Evolutionary conservation across 2,797 vertebrate species (phyloP), one percentile per base, ranked within the genome.

Genomic region (Micropoecilia bifurca): DNA sequence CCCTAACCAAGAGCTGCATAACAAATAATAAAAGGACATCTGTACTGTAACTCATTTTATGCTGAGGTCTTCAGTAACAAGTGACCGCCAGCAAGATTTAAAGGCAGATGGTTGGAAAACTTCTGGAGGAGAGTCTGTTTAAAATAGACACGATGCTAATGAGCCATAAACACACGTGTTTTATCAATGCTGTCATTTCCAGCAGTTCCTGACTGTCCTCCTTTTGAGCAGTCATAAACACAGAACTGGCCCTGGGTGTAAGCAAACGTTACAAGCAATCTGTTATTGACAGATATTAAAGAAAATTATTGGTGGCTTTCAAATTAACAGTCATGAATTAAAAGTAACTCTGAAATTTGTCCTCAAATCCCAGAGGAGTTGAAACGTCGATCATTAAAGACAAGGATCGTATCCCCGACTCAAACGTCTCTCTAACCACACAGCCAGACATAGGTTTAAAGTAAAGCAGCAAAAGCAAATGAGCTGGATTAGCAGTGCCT

Each of bases 1-100:
- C 80, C 79, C 88, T 88, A 84, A 75, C 87, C 53, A 80, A 73
- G 48, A 57, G 80, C 80, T 71, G 71, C 76, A 83, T 80, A 78
- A 63, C 41, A 78, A 61, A 80, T 76, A 55, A 81, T 76, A 72
- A 71, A 82, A 80, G 63, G 33, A 68, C 39, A 22, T 69, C 75
- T 43, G 63, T 73, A 81, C 48, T 75, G 80, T 47, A 78, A 75
- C 72, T 81, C 72, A 83, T 83, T 59, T 78, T 71, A 78, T 3
- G 39, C 41, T 50, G 36, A 61, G 59, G 74, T 78, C 73, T 72
- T 77, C 78, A 85, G 80, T 48, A 53, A 77, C 74, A 69, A 75
- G 80, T 74, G 71, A 63, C 78, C 83, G 5, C 6, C 16, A 85
- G 83, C 78, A 45, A 59, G 73, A 79, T 57, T 80, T 63, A 63